A percentile compares a stretch with the other conserved stretches of the same genome.
Conservation (phyloP, 2,113 vertebrate genomes). For the Paratilapia polleni region DNA sequence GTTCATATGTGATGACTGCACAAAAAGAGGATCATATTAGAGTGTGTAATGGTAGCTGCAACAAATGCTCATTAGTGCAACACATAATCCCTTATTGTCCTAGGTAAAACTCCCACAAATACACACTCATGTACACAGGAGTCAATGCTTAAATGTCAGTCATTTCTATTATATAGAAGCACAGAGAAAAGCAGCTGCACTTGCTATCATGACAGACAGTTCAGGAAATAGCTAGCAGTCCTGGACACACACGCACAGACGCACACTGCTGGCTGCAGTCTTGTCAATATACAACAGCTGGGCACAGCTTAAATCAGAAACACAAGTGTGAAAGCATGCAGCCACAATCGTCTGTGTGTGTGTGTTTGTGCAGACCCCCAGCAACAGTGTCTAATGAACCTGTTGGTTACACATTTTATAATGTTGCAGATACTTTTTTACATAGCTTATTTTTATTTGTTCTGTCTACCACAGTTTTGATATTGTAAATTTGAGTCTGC, state of each 20-base stretch:
- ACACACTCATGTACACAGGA: constrained; percentile 16
- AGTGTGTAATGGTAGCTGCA: background rate
- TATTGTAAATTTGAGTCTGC: too few relatives aligned
- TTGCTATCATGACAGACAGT: constrained; percentile 54
- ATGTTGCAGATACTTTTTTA: background rate
- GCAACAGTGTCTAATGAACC: background rate
- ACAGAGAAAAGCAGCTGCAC: constrained; percentile 53
- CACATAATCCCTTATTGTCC: background rate
- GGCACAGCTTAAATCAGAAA: constrained; percentile 49
- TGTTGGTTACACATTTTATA: background rate
- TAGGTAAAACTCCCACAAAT: background rate
- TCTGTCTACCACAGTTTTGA: too few relatives aligned
- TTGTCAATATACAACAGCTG: constrained; percentile 69
- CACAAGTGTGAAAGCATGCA: constrained; percentile 58
- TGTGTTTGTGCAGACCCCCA: constrained; percentile 14
- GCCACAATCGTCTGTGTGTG: constrained; percentile 22
- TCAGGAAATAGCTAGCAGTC: constrained; percentile 70
- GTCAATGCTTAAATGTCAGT: constrained; percentile 30
- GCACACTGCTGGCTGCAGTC: constrained; percentile 37
- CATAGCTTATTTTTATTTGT: background rate
- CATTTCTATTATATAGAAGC: constrained; percentile 29
- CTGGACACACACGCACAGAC: constrained; percentile 33
- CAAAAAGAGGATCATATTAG: background rate
- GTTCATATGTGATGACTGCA: background rate
- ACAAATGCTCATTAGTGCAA: constrained; percentile 4